A percentile compares a stretch with the other conserved stretches of the same genome.
phyloP scores from a whole-genome alignment of 2,797 vertebrate species.

The Poliocrania exsul region DNA sequence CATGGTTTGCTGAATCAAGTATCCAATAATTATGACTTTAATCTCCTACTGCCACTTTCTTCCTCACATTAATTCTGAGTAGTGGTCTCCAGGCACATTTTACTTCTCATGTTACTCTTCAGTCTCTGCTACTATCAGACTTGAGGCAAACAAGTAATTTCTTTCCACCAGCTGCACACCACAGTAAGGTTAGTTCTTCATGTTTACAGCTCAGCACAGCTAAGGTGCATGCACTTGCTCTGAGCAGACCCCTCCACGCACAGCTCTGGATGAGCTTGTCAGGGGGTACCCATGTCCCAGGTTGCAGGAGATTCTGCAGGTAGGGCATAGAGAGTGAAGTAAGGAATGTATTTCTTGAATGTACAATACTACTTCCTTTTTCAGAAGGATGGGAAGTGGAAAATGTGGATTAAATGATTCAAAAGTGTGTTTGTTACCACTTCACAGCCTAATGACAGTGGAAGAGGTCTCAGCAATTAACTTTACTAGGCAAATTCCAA shows the following conservation, averaged over 20 bases:
- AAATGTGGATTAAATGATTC: background rate
- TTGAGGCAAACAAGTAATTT: background rate
- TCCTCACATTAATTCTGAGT: background rate
- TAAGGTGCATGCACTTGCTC: background rate
- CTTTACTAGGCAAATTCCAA: background rate
- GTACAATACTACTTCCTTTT: background rate
- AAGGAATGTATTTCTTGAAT: background rate
- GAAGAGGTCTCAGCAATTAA: background rate
- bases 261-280: background rate
- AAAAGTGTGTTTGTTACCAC: background rate
- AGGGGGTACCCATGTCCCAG: background rate
- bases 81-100: background rate
- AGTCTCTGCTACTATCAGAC: background rate
- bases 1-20: background rate
- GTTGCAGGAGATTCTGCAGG: background rate
- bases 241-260: accelerated
- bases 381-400: background rate
- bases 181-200: background rate
- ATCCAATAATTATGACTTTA: background rate
- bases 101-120: background rate
- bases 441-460: background rate
- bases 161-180: background rate
- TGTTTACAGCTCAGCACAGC: background rate
- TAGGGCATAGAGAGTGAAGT: background rate
- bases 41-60: background rate